These are phyloP conservation scores for Acipenser ruthenus DNA, from an alignment of 2,797 vertebrate genomes.

Conservation along the genomic window DNA sequence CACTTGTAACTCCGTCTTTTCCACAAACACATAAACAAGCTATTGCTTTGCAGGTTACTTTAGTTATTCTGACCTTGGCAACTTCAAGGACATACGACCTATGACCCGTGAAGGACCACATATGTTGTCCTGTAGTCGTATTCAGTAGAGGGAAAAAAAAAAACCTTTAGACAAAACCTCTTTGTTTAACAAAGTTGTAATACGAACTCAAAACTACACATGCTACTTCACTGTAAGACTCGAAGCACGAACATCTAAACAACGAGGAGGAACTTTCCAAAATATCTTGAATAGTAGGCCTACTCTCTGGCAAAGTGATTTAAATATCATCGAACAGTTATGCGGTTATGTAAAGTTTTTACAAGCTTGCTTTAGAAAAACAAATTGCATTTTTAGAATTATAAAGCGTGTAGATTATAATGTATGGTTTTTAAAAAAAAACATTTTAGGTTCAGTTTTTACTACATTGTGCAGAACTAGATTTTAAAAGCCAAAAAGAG, in stretches of 20 bases:
- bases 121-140: slow-evolving; percentile 61
- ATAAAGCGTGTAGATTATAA: no score
- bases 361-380: no score
- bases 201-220: slow-evolving; percentile 15
- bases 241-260: not conserved
- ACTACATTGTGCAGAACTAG: no score
- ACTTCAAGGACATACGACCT: slow-evolving; percentile 80
- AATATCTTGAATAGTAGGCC: no score
- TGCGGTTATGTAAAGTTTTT: no score
- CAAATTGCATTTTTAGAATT: no score
- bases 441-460: no score
- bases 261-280: not conserved
- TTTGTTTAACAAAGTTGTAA: slow-evolving; percentile 48
- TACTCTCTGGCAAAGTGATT: no score
- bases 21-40: slow-evolving; percentile 54
- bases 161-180: slow-evolving; percentile 65
- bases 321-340: no score
- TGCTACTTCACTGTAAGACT: not conserved
- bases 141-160: slow-evolving; percentile 57
- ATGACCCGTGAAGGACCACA: slow-evolving; percentile 78
- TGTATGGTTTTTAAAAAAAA: no score
- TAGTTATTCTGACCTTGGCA: slow-evolving; percentile 64
- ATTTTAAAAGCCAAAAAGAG: no score
- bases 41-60: slow-evolving; percentile 73
- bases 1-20: slow-evolving; percentile 20